Base-by-base conservation (phyloP, 2,888 invertebrate genomes). In the Ornithoptera priamus region DNA sequence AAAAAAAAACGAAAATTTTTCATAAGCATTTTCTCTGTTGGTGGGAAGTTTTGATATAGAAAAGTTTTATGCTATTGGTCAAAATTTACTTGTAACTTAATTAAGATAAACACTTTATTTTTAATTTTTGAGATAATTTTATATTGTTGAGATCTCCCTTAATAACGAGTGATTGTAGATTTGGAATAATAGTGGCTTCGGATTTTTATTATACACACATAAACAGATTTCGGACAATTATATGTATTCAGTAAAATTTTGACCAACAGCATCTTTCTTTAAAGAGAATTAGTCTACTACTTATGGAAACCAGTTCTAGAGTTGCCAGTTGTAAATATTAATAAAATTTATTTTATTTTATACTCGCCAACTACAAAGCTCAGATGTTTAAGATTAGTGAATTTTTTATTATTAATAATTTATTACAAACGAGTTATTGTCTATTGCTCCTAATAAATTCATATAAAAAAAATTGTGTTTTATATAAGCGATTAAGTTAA, bases 401-500 rank as follows among this genome's bases (percentile, higher is more conserved):
- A 62, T 65, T 64, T 66, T 68, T 63, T 66, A 72, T 69, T 12
- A 53, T 64, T 61, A 58, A 68, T 60, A 65, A 72, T 72, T 72
- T 71, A 71, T 72, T 72, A 17, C 15, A 63, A 69, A 56, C 64
- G 60, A 69, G 62, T 71, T 61, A 69, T 67, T 64, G 56, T 71
- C 42, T 65, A 65, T 69, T 56, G 53, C 63, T 69, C 61, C 30
- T 70, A 72, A 63, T 65, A 59, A 68, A 68, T 72, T 71, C 39
- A 71, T 72, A 71, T 72, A 18, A 70, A 71, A 73, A 73, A 65
- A 75, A 75, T 76, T 74, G 73, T 73, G 73, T 69, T 72, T 67
- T 73, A 68, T 72, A 70, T 77, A 75, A 74, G 75, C 62, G 72
- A 70, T 80, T 83, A 81, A 80, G 83, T 84, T 84, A 76, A 83